Base-by-base conservation (phyloP, 2,113 vertebrate species). In the Atherinomorus stipes region DNA sequence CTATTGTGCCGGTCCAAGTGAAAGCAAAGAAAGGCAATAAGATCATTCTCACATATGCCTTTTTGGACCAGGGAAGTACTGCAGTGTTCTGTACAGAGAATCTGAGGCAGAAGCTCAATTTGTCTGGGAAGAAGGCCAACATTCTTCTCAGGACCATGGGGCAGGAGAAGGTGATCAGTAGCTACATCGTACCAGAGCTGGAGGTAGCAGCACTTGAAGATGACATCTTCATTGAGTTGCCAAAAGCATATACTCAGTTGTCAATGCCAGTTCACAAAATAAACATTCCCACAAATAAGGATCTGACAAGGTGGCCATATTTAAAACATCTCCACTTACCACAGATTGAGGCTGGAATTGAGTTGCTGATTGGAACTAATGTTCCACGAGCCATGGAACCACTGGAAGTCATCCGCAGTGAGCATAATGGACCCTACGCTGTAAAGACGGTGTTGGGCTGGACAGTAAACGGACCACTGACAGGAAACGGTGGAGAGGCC, bases 181-280 rank as follows among this genome's bases (percentile, higher is more conserved):
- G 50, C 16, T 12, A 54, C 50, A 53, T 54, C 0, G 25, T 68
- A 11, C 19, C 52, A 21, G 65, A 18, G 19, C 25, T 68, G 23
- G 38, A 68, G 23, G 51, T 68, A 19, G 64, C 64, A 15, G 64
- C 51, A 16, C 18, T 68, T 42, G 52, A 56, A 12, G 37, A 40
- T 11, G 51, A 56, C 16, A 7, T 2, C n/a, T 66, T 66, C 38
- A 38, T 51, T 16, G 31, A 51, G 7, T 19, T 65, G 12, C 49
- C 63, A 25, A 38, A 8, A 2, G 13, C 28, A 2, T 52, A 25
- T 12, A 52, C 63, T 4, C 63, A 52, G 15, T 2, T 23, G 21
- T 23, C 28, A 4, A 65, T 65, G 47, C 47, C 63, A 4, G 45
- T 51, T 5, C 6, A 21, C 6, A 37, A 6, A 37, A 6, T 6